Evolutionary conservation across 2,888 invertebrate species (phyloP), one percentile per base, ranked within the genome.

Genomic region (Agrotis clavis): DNA sequence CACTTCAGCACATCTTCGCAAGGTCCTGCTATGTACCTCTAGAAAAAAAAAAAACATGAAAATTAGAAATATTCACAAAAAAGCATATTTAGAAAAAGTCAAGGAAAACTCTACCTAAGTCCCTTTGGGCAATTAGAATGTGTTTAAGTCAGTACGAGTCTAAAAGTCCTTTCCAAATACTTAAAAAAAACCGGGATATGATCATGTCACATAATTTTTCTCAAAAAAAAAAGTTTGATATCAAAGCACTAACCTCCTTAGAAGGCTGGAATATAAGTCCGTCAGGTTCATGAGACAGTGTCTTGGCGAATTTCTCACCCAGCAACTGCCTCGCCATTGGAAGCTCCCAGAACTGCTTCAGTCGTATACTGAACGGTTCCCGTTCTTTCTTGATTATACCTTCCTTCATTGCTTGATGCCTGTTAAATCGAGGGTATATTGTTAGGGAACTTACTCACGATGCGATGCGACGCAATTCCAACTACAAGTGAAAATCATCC

Each of bases 191-290:
- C 0, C 35, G 35, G 7, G 35, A 7, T 35, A 6, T 35, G 35
- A 35, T 35, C 35, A 35, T 35, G 35, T 6, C 35, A 35, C 7
- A 35, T 35, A 6, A 35, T 35, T 6, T 7, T 35, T 35, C 1
- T 35, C 7, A 1, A 6, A 35, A 35, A 30, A 30, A 30, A 30
- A 35, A 35, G 35, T 35, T 35, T 35, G 7, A 35, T 35, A 35
- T 7, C 35, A 25, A 50, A 63, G 7, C 18, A 66, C 74, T 51
- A 14, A 98, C 98, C 92, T 98, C 98, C 78, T 97, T 96, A 0
- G 98, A 97, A 0, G 99, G 99, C 91, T 99, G 99, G 92, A 99
- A 99, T 89, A 99, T 99, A 18, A 99, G 97, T 25, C 99, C 99
- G 90, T 99, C 99, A 0, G 99, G 99, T 92, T 99, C 99, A 90